Evolutionary conservation across 2,113 vertebrate genomes (phyloP).

Genomic region (Hippoglossus stenolepis): DNA sequence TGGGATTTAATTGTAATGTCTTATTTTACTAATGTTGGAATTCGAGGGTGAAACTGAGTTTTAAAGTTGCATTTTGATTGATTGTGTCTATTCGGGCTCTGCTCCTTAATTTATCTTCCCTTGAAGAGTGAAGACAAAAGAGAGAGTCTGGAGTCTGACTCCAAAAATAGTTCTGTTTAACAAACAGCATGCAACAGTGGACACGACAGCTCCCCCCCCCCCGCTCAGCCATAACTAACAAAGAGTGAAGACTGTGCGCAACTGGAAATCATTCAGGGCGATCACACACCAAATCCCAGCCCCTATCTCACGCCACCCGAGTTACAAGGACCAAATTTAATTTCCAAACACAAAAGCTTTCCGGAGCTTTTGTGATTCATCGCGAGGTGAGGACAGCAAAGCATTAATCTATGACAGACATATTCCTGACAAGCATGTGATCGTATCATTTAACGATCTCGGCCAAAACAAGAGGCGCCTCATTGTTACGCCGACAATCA

Average conservation of each 20-base stretch:
- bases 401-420: conserved; percentile 13
- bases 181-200: conserved; percentile 36
- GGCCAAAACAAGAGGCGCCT: background rate
- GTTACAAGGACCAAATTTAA: conserved; percentile 10
- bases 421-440: conserved; percentile 6
- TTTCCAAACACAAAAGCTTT: conserved; percentile 11
- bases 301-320: background rate
- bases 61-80: too few relatives aligned
- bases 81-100: background rate
- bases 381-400: background rate
- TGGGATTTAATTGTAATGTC: background rate
- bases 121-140: conserved; percentile 3
- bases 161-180: conserved; percentile 32
- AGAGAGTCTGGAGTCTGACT: conserved; percentile 3
- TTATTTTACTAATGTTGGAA: background rate
- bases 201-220: conserved; percentile 33
- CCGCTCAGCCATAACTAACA: conserved; percentile 25
- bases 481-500: conserved; percentile 26
- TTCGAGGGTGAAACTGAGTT: too few relatives aligned
- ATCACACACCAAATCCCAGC: conserved; percentile 1
- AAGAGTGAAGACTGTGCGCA: conserved; percentile 17
- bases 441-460: conserved; percentile 22
- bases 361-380: background rate
- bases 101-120: conserved; percentile 3
- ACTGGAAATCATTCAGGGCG: conserved; percentile 8